phyloP scores from a whole-genome alignment of 2,113 vertebrate species.

The Lepus europaeus region DNA sequence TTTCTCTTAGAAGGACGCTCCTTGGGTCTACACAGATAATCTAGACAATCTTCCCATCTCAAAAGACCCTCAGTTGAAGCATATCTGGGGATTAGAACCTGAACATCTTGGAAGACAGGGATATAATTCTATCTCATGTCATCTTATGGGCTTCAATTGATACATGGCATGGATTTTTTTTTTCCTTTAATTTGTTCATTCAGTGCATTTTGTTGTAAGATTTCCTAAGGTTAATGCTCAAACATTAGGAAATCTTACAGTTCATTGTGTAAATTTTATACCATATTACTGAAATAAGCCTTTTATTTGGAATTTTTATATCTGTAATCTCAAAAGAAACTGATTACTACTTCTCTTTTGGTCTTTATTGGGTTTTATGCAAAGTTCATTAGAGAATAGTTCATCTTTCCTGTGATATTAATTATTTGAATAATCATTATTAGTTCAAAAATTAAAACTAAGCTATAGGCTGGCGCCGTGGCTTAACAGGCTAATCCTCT shows the following conservation, averaged over 20 bases:
- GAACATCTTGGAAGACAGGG: background rate
- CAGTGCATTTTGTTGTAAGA: background rate
- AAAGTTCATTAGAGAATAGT: slow-evolving; percentile 1
- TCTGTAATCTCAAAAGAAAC: background rate
- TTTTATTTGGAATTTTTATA: slow-evolving; percentile 27
- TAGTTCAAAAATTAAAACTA: slow-evolving; percentile 28
- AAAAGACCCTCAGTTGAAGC: background rate
- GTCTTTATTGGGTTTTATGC: slow-evolving; percentile 4
- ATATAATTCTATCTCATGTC: background rate
- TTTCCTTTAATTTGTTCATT: background rate
- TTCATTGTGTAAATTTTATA: background rate
- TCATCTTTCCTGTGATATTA: background rate
- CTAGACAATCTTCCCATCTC: background rate
- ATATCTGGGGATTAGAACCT: background rate
- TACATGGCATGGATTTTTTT: background rate
- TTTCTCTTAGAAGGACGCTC: too few species aligned
- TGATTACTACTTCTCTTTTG: background rate
- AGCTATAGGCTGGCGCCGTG: background rate
- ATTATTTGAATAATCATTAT: background rate
- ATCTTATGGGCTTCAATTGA: background rate
- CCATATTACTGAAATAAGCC: slow-evolving; percentile 11
- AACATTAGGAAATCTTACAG: background rate
- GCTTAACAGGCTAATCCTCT: too few species aligned
- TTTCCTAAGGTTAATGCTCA: background rate
- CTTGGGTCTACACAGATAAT: too few species aligned